phyloP scores from a whole-genome alignment of 2,113 vertebrate genomes.

The Panurus biarmicus region DNA sequence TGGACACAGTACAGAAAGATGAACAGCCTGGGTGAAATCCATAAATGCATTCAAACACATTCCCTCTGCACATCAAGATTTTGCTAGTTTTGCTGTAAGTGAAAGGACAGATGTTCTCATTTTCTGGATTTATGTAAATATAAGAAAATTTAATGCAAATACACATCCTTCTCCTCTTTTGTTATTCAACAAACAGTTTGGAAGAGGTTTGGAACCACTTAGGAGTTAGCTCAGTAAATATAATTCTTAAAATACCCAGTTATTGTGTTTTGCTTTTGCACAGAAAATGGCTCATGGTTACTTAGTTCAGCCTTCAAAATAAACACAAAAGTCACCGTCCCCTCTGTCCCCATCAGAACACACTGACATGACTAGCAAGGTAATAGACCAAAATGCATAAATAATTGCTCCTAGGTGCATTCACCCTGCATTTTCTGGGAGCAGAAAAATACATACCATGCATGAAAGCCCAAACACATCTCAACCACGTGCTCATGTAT shows the following conservation, averaged over 20 bases:
- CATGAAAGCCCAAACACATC: background rate
- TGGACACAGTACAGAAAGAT: background rate
- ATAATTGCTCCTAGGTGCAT: background rate
- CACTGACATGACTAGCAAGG: background rate
- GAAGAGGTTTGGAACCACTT: background rate
- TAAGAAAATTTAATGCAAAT: slow-evolving; percentile 19
- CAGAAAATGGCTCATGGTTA: background rate
- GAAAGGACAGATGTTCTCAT: background rate
- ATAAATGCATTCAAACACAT: background rate
- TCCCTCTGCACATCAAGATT: background rate
- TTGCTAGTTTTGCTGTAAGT: background rate
- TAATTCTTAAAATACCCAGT: background rate
- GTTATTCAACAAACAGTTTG: background rate
- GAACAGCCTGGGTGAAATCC: background rate
- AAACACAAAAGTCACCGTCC: background rate
- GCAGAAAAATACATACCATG: background rate
- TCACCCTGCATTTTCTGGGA: background rate
- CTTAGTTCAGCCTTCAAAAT: background rate
- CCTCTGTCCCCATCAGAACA: background rate
- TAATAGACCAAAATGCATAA: background rate
- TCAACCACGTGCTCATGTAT: background rate
- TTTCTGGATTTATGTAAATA: background rate
- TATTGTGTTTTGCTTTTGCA: background rate
- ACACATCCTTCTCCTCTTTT: background rate
- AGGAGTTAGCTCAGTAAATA: background rate